Conservation (phyloP, 2,113 vertebrate genomes). For the Oreochromis niloticus region DNA sequence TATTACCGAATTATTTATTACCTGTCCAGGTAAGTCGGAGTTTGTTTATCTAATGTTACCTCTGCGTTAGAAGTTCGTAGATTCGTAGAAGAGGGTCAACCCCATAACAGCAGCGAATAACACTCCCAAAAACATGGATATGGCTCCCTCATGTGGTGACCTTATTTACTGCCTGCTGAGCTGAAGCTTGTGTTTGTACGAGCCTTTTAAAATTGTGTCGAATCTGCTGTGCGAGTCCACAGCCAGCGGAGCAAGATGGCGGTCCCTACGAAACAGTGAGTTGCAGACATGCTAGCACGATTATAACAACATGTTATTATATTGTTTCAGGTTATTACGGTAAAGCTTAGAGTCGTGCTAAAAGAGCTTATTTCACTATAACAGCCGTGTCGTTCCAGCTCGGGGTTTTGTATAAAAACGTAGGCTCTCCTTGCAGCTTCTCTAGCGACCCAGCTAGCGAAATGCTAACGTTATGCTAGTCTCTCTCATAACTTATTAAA, state of each 20-base stretch:
- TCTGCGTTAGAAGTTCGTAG: background rate
- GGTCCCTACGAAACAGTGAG: slow-evolving; percentile 64
- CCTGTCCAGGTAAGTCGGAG: background rate
- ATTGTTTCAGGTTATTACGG: background rate
- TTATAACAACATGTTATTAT: background rate
- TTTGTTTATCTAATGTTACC: background rate
- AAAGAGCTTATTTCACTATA: no score
- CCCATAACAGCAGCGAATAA: background rate
- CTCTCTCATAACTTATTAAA: background rate
- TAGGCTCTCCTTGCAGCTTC: background rate
- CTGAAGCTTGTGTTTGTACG: background rate
- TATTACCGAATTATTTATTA: background rate
- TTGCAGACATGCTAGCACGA: slow-evolving; percentile 1
- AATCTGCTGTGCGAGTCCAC: slow-evolving; percentile 33
- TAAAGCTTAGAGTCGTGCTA: background rate
- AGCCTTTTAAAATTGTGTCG: background rate
- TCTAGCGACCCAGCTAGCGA: background rate
- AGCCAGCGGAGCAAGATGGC: slow-evolving; percentile 54
- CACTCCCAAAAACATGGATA: background rate
- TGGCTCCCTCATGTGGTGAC: accelerated
- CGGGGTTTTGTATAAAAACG: background rate
- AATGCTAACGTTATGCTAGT: background rate
- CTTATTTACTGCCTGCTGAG: background rate
- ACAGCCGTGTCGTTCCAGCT: background rate
- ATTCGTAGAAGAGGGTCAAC: background rate